A percentile compares a stretch with the other conserved stretches of the same genome.
Conservation (phyloP, 2,797 vertebrate genomes). For the Peromyscus aztecus region DNA sequence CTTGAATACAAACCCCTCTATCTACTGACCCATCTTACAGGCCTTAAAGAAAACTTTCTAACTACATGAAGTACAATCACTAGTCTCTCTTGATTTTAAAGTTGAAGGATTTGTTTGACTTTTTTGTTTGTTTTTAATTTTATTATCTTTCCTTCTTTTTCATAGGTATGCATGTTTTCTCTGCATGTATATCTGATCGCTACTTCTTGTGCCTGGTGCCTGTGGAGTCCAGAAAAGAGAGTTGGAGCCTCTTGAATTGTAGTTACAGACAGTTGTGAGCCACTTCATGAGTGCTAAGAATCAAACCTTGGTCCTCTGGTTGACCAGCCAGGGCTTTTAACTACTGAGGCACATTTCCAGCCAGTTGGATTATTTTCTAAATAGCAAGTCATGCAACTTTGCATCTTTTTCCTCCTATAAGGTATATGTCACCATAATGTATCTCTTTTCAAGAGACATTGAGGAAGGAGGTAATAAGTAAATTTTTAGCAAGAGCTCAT, state of each 20-base stretch:
- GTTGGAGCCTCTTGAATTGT: neutral
- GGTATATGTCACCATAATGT: neutral
- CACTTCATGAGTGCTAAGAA: neutral
- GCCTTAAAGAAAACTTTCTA: conserved; percentile 9
- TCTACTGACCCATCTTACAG: neutral
- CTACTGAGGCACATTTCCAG: neutral
- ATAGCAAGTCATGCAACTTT: conserved; percentile 25
- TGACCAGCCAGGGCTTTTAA: neutral
- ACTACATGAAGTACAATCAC: neutral
- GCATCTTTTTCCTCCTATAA: neutral
- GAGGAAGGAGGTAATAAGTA: conserved; percentile 34
- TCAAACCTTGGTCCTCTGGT: neutral
- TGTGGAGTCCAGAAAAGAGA: neutral
- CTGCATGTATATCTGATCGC: neutral
- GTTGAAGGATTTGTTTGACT: neutral
- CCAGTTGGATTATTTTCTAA: conserved; percentile 2
- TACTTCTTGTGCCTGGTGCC: neutral
- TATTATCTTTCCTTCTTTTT: neutral
- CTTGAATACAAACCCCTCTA: neutral
- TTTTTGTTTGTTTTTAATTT: neutral
- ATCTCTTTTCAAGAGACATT: conserved; percentile 3
- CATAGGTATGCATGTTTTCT: neutral
- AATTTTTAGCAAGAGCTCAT: conserved; percentile 34
- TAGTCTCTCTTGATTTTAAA: neutral
- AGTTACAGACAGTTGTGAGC: neutral